Base-by-base conservation (phyloP, 1,140 invertebrate species). In the Episyrphus balteatus region DNA sequence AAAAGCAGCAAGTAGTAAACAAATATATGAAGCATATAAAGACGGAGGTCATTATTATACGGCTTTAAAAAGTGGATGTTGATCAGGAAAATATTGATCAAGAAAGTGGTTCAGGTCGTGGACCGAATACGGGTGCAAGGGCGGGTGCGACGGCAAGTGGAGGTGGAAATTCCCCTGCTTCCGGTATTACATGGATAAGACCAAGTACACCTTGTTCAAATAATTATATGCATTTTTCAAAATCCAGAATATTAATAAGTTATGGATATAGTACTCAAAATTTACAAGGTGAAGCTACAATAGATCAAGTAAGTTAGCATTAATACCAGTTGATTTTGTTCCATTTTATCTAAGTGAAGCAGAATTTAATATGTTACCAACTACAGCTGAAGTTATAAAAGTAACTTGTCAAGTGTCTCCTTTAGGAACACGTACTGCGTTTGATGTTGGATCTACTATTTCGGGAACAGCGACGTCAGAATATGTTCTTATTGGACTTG, bases 91-190 rank as follows among this genome's bases (percentile, higher is more conserved):
- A 45, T 45, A 39, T 49, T 49, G 34, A 17, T 19, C 31, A 43
- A 44, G 12, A 49, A 45, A 49, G 48, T 49, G 48, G 48, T 44
- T 49, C 43, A 34, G 43, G 48, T 49, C 37, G 48, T n/a, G 48
- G 48, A 2, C 48, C 48, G 30, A 50, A 40, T 50, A 46, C 48
- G 38, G 48, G 48, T 1, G 43, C 44, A 5, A 3, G 21, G 8
- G 21, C 3, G 3, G 21, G 21, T 26, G 21, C 21, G 3, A 26
- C 3, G 3, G 21, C 3, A 5, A 5, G 3, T 5, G 21, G 21
- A 26, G 21, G 21, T 8, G 3, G 3, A 5, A 5, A 3, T 5
- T 26, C 21, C 8, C 8, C 21, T 26, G 21, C 3, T 3, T 26
- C 21, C 21, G 21, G 3, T 5, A 3, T 26, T 5, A 26, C 21